phyloP scores from a whole-genome alignment of 2,113 vertebrate species.

The Lophotis ruficrista region DNA sequence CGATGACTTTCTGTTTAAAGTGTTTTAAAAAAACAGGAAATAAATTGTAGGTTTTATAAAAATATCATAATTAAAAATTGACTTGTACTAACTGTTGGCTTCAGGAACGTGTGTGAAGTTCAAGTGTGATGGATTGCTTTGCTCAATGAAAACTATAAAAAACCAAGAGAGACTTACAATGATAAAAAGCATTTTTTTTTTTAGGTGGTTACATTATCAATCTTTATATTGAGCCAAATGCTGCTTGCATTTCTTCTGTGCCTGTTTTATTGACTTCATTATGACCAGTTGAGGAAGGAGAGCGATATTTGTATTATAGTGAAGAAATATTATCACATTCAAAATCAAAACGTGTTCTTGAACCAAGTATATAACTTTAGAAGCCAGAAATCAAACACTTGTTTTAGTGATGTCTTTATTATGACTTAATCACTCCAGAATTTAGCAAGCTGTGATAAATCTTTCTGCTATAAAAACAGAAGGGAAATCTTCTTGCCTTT shows the following conservation, averaged over 20 bases:
- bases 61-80: slow-evolving; percentile 62
- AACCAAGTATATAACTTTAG: slow-evolving; percentile 8
- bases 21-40: slow-evolving; percentile 28
- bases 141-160: slow-evolving; percentile 26
- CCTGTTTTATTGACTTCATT: slow-evolving; percentile 40
- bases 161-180: slow-evolving; percentile 4
- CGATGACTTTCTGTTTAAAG: slow-evolving; percentile 2
- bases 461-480: not conserved
- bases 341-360: not conserved
- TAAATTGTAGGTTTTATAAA: slow-evolving; percentile 26
- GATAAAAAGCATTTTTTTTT: slow-evolving; percentile 37
- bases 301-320: not conserved
- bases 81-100: slow-evolving; percentile 33
- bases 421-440: slow-evolving; percentile 16
- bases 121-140: slow-evolving; percentile 42
- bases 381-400: not conserved
- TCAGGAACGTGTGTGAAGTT: not conserved
- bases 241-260: slow-evolving; percentile 4
- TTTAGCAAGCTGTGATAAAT: slow-evolving; percentile 13
- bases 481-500: not conserved
- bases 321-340: not conserved
- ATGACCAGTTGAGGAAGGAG: slow-evolving; percentile 5
- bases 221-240: slow-evolving; percentile 51
- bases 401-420: not conserved
- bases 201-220: slow-evolving; percentile 36